Evolutionary conservation across 2,888 invertebrate genomes (phyloP).

Genomic region (Amphipyra tragopoginis): DNA sequence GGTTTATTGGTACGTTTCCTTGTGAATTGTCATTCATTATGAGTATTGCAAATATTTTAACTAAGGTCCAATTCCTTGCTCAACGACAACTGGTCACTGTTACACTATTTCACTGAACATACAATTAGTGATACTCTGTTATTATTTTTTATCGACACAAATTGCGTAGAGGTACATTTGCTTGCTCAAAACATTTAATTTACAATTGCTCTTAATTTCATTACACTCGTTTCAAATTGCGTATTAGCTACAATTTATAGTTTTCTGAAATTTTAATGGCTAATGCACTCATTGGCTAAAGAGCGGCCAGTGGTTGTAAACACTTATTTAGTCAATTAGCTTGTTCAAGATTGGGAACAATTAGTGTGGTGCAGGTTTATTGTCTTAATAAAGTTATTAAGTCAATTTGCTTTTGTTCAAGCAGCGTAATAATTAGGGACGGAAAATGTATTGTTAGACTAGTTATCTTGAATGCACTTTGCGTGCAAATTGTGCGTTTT

Average conservation of each 20-base stretch:
- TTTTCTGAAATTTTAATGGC: slow-evolving; percentile 34
- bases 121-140: slow-evolving; percentile 44
- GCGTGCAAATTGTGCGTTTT: slow-evolving; percentile 6
- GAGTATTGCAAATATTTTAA: slow-evolving; percentile 14
- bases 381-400: slow-evolving; percentile 49
- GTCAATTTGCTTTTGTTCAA: slow-evolving; percentile 35
- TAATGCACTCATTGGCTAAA: slow-evolving; percentile 1
- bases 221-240: slow-evolving; percentile 35
- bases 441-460: slow-evolving; percentile 5
- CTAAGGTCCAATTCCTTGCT: slow-evolving; percentile 20
- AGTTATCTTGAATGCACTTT: slow-evolving; percentile 9
- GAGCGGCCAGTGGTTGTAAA: slow-evolving; percentile 3
- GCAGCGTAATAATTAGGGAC: slow-evolving; percentile 7
- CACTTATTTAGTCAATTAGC: slow-evolving; percentile 35
- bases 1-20: slow-evolving; percentile 6
- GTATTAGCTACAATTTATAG: slow-evolving; percentile 33
- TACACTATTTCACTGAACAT: slow-evolving; percentile 23
- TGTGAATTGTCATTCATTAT: slow-evolving; percentile 4
- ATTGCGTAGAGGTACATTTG: slow-evolving; percentile 52
- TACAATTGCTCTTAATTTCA: slow-evolving; percentile 41
- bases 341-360: slow-evolving; percentile 35
- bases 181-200: slow-evolving; percentile 44
- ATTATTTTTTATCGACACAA: slow-evolving; percentile 65
- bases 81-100: slow-evolving; percentile 21
- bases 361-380: slow-evolving; percentile 34